Base-by-base conservation (phyloP, 2,797 vertebrate genomes). In the Artibeus jamaicensis region DNA sequence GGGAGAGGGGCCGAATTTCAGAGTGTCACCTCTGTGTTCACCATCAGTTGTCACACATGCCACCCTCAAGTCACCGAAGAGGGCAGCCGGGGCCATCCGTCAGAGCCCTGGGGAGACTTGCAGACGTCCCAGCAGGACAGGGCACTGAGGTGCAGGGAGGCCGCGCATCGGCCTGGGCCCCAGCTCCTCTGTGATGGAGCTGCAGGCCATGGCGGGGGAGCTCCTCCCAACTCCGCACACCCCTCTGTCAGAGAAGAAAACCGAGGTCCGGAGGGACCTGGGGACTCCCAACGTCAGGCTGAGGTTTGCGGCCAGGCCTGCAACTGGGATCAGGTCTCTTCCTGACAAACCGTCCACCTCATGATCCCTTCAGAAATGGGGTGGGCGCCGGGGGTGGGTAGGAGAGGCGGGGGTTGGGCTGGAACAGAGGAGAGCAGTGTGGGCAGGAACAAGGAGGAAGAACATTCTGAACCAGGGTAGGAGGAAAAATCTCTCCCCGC, bases 201-300 rank as follows among this genome's bases (percentile, higher is more conserved):
- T 62, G 18, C 32, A 62, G 44, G 32, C 78, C 81, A 29, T 1
- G 29, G 16, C 10, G 12, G 4, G 78, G 57, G 24, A 42, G 5
- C 39, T 82, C 39, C 16, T 16, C n/a, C 42, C 39, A 18, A 26
- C 37, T 76, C 74, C 14, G 21, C 1, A 65, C 4, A 9, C 3
- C 15, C 34, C 24, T 77, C 44, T 73, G 68, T 24, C 46, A 77
- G 62, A 67, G 46, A 14, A 87, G 76, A 73, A 95, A 81, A 87
- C 78, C 22, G 88, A 93, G 91, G 82, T 78, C 85, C 96, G 46
- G 65, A n/a, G 6, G 34, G 3, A 29, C 32, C 42, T 15, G 32
- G 39, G 39, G 71, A 79, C 32, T 44, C 34, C 55, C 59, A 15
- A 29, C 12, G 59, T 92, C 67, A 67, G 84, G 0, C 2, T 90